Base-by-base conservation (phyloP, 2,888 invertebrate genomes). In the Stomorhina lunata region DNA sequence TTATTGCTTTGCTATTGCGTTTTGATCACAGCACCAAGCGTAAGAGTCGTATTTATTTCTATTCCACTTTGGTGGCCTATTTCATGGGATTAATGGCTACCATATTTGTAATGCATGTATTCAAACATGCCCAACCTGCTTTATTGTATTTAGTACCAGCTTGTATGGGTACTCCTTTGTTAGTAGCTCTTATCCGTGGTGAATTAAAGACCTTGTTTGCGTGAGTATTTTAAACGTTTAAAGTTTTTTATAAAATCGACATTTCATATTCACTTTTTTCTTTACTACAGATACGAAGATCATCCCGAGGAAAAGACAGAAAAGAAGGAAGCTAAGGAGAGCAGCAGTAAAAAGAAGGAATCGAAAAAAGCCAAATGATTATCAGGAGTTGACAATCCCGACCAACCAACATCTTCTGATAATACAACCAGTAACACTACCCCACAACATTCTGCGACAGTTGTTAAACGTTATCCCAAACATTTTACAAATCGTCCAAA, bases 81-180 rank as follows among this genome's bases (percentile, higher is more conserved):
- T 95, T 99, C 87, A 91, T 97, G 87, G 99, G 99, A 1, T 92
- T 99, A 83, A 92, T 98, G 90, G 94, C 96, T 22, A 99, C 99
- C 1, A 98, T 99, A 91, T 94, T 97, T 86, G 97, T 99, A 80
- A 99, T 99, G 98, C 98, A 99, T 92, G 93, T 97, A 86, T 99
- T 98, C 92, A 97, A 98, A 91, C 99, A 98, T 92, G 99, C 99
- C 25, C 98, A 99, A 93, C 99, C 99, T 0, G 99, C 99, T 68
- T 93, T 99, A 78, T 92, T 99, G 87, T 99, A 99, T 92, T 93
- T 99, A 84, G 99, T 99, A 82, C 99, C 99, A 5, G 96, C 98
- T 12, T 99, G 99, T 91, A 93, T 99, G 86, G 96, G 95, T 83
- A 95, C 97, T 43, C 99, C 99, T 15, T 91, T 98, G 29, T 88